These are phyloP conservation scores for human DNA, from an alignment of 2,113 vertebrate species.

Conservation along the genomic window GRCh38 chr12:98547501-98548000, in stretches of 20 bases:
- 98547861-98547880: conserved; percentile 79
- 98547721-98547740: conserved; percentile 92
- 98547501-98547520: conserved; percentile 7
- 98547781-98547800: conserved; percentile 98
- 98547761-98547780: conserved; percentile 90
- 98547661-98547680: conserved; percentile 83
- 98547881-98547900: conserved; percentile 83
- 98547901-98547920: conserved; percentile 82
- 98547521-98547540: conserved; percentile 37
- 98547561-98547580: conserved; percentile 89
- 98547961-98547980: conserved; percentile 82
- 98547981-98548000: conserved; percentile 78
- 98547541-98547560: neutral
- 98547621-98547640: conserved; percentile 86
- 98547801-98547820: conserved; percentile 90
- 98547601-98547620: conserved; percentile 91
- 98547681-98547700: conserved; percentile 79
- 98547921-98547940: conserved; percentile 82
- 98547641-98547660: conserved; percentile 85
- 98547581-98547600: conserved; percentile 94
- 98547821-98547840: conserved; percentile 21
- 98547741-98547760: conserved; percentile 88
- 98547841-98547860: conserved; percentile 72
- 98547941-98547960: conserved; percentile 84
- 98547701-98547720: conserved; percentile 85